Conservation (phyloP, 2,888 invertebrate species). For the Zygothrica quintamaculata region DNA sequence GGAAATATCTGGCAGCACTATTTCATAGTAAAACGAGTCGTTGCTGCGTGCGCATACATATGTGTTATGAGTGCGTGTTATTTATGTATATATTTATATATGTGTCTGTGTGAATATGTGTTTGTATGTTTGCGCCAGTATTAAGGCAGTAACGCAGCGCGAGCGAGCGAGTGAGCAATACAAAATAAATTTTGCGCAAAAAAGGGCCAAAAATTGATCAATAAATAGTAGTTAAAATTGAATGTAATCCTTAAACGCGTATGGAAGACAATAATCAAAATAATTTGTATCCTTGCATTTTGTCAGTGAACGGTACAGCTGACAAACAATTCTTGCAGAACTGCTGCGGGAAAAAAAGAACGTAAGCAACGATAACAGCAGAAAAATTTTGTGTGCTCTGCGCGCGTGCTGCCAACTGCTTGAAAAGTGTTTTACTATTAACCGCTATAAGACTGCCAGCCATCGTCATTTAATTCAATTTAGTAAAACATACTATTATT, state of each 20-base stretch:
- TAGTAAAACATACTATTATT: conserved; percentile 22
- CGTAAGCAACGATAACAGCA: conserved; percentile 67
- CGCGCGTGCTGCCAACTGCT: conserved; percentile 72
- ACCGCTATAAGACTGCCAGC: conserved; percentile 17
- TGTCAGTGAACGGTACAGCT: conserved; percentile 28
- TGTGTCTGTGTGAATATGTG: conserved; percentile 23
- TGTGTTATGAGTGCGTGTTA: conserved; percentile 39
- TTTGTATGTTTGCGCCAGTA: conserved; percentile 53
- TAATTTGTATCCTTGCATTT: conserved; percentile 31
- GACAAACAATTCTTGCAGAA: conserved; percentile 36
- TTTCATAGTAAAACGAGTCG: conserved; percentile 33
- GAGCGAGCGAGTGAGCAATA: conserved; percentile 76
- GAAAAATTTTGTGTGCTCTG: conserved; percentile 56
- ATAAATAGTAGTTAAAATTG: conserved; percentile 58
- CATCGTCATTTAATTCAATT: conserved; percentile 14
- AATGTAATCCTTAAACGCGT: conserved; percentile 45
- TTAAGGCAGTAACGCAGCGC: conserved; percentile 53
- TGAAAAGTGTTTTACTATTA: conserved; percentile 49
- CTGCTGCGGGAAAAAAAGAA: conserved; percentile 44
- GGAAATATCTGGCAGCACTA: conserved; percentile 43
- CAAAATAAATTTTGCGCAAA: conserved; percentile 76
- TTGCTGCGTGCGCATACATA: conserved; percentile 55
- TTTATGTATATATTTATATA: conserved; percentile 6
- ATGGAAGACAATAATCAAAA: conserved; percentile 22
- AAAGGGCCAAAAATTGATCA: conserved; percentile 64